Evolutionary conservation across 1,140 invertebrate genomes (phyloP), one percentile per base, ranked within the genome.

Genomic region (Cherax destructor): DNA sequence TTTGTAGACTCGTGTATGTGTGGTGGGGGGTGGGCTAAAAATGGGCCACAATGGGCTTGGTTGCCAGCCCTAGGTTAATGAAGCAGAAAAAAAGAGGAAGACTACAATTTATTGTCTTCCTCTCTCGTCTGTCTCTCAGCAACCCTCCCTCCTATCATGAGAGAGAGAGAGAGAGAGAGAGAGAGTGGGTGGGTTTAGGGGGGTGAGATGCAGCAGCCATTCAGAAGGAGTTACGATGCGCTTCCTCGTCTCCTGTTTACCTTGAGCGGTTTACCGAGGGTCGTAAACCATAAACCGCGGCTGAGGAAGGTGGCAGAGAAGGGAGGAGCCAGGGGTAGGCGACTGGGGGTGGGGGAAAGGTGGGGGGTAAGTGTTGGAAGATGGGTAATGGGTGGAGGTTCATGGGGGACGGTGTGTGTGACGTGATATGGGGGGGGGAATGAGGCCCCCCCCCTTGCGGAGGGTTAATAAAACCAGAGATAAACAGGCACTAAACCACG

Each of bases 391-490:
- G 56, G 65, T 18, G 65, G 65, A 18, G 65, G 65, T 69, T 18
- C 13, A 69, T 69, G 21, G 21, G 21, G 30, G 30, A 41, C 30
- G 0, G 30, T 41, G 30, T 41, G 30, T 41, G 30, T 41, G 30
- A 69, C 7, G 13, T 1, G 65, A 21, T 3, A 10, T 69, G 21
- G 21, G 30, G 30, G 30, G 30, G 30, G 30, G 30, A 41, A 41
- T 1, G 30, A 41, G 30, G 30, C 30, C 30, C 30, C 30, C 30
- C 30, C 65, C 9, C 16, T 16, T 10, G 9, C 16, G 61, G 61
- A 21, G 61, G 69, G 69, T 74, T 21, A 74, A 74, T 74, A 74
- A 74, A 74, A 74, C 69, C 69, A 30, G 69, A 30, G 69, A 74
- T 74, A 30, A 74, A 74, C 69, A 24, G 5, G 11, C 69, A 24